phyloP scores from a whole-genome alignment of 2,113 vertebrate genomes.

The Aptenodytes patagonicus region DNA sequence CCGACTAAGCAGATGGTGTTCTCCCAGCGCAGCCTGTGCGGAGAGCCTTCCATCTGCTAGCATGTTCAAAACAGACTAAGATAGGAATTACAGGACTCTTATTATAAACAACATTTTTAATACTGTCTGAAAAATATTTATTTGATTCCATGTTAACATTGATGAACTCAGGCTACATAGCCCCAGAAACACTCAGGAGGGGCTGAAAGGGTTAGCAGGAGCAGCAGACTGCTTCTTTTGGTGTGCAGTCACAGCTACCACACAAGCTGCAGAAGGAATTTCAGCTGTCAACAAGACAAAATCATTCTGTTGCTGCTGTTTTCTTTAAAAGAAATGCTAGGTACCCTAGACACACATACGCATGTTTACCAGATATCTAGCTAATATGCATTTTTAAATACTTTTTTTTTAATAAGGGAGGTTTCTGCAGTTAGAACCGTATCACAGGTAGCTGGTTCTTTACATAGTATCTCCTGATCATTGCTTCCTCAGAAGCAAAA shows the following conservation, averaged over 20 bases:
- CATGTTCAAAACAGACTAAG: not conserved
- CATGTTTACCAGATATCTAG: rapidly evolving
- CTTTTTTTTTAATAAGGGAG: not conserved
- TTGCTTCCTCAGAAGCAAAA: not conserved
- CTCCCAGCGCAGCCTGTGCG: not conserved
- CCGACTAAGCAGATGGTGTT: constrained; percentile 32
- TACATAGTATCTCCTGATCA: not conserved
- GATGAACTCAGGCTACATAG: not conserved
- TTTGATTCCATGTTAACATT: not conserved
- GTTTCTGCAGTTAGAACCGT: not conserved
- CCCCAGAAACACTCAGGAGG: not conserved
- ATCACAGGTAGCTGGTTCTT: not conserved
- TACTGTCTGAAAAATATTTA: constrained; percentile 33
- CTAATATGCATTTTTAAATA: not conserved
- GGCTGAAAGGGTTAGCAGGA: not conserved
- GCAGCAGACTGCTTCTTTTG: not conserved
- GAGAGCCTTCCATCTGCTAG: constrained; percentile 17
- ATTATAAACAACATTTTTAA: constrained; percentile 1
- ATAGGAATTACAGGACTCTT: not conserved
- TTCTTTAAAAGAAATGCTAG: not conserved
- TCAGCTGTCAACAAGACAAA: not conserved
- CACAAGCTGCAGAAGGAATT: not conserved
- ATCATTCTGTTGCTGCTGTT: not conserved
- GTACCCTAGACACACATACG: not conserved
- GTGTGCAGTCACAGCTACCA: not conserved